Percentiles rank a stretch among this genome's conserved stretches.
These are phyloP conservation scores for Gila orcuttii DNA, from an alignment of 2,113 vertebrate species.

Conservation along the genomic window DNA sequence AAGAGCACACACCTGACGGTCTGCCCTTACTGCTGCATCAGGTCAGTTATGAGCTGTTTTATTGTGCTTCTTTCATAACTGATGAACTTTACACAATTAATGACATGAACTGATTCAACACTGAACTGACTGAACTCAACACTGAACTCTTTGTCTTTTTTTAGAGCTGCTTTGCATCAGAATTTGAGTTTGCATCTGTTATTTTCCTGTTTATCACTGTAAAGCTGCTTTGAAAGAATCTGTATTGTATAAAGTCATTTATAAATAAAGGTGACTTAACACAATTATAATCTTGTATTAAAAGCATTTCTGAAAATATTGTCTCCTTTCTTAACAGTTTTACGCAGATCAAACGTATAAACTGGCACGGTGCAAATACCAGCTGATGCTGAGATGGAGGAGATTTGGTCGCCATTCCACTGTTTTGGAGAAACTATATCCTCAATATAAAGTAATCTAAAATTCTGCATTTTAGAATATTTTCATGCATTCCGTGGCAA, in stretches of 20 bases:
- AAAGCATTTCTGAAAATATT: not conserved
- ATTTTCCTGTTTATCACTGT: no score
- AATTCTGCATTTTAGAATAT: no score
- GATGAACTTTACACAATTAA: no score
- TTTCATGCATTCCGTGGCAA: not conserved
- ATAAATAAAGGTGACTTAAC: not conserved
- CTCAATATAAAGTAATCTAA: slow-evolving; percentile 75
- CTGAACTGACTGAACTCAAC: no score
- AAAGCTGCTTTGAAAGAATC: no score
- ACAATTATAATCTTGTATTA: not conserved
- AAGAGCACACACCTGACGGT: slow-evolving; percentile 64
- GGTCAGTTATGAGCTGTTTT: slow-evolving; percentile 46
- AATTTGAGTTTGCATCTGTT: no score
- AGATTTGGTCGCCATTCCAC: slow-evolving; percentile 67
- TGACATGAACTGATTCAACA: no score
- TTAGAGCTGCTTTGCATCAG: no score
- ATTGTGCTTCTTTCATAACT: not conserved
- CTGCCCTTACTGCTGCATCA: slow-evolving; percentile 73
- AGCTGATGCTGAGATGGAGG: slow-evolving; percentile 78
- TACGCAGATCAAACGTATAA: slow-evolving; percentile 64
- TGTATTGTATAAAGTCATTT: no score
- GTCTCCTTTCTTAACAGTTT: slow-evolving; percentile 61
- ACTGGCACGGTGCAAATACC: slow-evolving; percentile 67
- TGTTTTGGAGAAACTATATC: slow-evolving; percentile 74
- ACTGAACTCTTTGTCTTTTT: no score